Evolutionary conservation across 2,797 vertebrate species (phyloP).

Genomic region (Pteronotus mesoamericanus): DNA sequence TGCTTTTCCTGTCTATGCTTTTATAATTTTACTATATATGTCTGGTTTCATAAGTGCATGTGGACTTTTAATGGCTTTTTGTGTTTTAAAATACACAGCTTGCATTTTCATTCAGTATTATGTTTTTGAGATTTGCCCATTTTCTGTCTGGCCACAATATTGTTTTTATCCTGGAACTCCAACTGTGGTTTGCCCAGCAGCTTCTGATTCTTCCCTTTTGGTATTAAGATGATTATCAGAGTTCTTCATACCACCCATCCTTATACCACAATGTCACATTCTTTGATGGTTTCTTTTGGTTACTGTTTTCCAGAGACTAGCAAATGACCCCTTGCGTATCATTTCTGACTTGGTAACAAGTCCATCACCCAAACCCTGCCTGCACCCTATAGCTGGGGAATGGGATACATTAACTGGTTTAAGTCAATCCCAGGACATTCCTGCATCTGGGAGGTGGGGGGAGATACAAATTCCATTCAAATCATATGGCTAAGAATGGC

Average conservation of each 20-base stretch:
- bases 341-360: neutral
- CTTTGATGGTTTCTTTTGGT: neutral
- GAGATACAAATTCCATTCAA: neutral
- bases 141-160: neutral
- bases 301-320: neutral
- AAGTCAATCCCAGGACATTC: neutral
- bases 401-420: neutral
- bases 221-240: neutral
- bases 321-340: neutral
- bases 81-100: neutral
- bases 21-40: neutral
- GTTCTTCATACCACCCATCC: neutral
- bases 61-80: neutral
- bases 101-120: neutral
- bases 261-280: neutral
- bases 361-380: neutral
- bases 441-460: neutral
- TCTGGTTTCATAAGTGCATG: neutral
- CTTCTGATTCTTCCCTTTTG: neutral
- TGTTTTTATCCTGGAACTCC: neutral
- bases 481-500: neutral
- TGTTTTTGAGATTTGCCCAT: conserved; percentile 1
- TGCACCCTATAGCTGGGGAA: neutral
- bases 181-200: neutral
- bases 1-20: neutral